Evolutionary conservation across 2,797 vertebrate species (phyloP), one percentile per base, ranked within the genome.

Genomic region (Sorex maritimensis): DNA sequence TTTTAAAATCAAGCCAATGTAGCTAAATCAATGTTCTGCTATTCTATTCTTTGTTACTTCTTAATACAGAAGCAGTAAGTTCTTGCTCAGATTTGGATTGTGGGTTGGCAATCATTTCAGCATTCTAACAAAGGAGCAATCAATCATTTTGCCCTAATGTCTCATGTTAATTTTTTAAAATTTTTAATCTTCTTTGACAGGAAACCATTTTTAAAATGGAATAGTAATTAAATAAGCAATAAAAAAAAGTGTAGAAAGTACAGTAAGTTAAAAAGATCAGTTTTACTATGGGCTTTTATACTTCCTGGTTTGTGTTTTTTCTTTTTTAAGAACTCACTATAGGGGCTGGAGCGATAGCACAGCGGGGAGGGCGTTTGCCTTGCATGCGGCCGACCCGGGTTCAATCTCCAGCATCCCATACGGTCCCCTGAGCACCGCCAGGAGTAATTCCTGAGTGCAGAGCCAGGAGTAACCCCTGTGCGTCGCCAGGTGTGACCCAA

Each of bases 21-120:
- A 86, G 46, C 94, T 71, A 93, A 93, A 88, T 88, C 86, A 90
- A 73, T 65, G 90, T 91, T 87, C 2, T 89, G 28, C 73, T 30
- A 89, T 79, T 74, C 34, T 3, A 73, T 28, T 83, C 10, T 92
- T 92, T 94, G 87, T 68, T 21, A 74, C 46, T 38, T 15, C n/a
- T 83, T 92, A 92, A 34, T 67, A 46, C 1, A 87, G 58, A 80
- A 52, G 3, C 55, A 67, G 41, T 58, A 79, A 49, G 17, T 88
- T 91, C 41, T 73, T 81, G 69, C 41, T 86, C 75, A 79, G 26
- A 38, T 63, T 84, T 95, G 92, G 44, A 34, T 5, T 71, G 28
- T 68, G 72, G 68, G 44, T 92, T 93, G 38, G 34, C 34, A 80
- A 83, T 71, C 63, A 71, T 81, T 93, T 92, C 24, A 84, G n/a